Percentiles rank a stretch among this genome's conserved stretches.
phyloP scores from a whole-genome alignment of 2,113 vertebrate genomes.

The Protomyctophum bolini region DNA sequence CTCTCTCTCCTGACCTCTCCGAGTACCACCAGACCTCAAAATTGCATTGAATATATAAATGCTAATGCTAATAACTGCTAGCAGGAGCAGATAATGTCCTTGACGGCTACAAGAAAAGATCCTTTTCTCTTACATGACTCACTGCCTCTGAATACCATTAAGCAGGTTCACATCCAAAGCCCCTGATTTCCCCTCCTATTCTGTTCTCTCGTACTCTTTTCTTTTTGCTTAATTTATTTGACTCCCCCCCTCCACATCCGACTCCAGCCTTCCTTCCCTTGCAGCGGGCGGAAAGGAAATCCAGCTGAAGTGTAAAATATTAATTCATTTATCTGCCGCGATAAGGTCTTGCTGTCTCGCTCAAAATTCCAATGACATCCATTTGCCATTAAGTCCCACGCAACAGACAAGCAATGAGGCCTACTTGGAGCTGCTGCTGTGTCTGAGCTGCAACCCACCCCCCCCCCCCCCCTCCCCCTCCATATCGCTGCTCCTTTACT shows the following conservation, averaged over 20 bases:
- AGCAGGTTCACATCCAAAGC: conserved; percentile 71
- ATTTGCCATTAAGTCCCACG: conserved; percentile 77
- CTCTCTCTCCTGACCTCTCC: conserved; percentile 71
- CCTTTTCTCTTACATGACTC: conserved; percentile 79
- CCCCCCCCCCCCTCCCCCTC: conserved; percentile 17
- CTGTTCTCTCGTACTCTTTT: conserved; percentile 54
- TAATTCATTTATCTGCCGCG: conserved; percentile 80
- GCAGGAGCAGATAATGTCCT: conserved; percentile 81
- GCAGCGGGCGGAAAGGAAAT: conserved; percentile 51
- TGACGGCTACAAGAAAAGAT: conserved; percentile 80
- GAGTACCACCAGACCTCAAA: conserved; percentile 80
- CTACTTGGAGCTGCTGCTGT: conserved; percentile 63
- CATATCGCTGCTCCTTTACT: conserved; percentile 54
- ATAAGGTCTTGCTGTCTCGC: conserved; percentile 79
- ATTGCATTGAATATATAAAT: conserved; percentile 84
- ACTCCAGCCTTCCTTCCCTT: conserved; percentile 33
- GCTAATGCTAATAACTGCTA: conserved; percentile 82
- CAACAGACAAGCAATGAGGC: conserved; percentile 66
- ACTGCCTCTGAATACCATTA: conserved; percentile 82
- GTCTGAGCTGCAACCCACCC: conserved; percentile 40
- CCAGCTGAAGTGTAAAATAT: conserved; percentile 80
- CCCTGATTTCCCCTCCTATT: conserved; percentile 65
- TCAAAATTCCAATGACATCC: conserved; percentile 78
- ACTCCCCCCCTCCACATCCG: conserved; percentile 50
- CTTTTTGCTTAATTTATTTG: conserved; percentile 76